These are phyloP conservation scores for Parauchenoglanis ngamensis DNA, from an alignment of 2,797 vertebrate genomes.

Conservation along the genomic window DNA sequence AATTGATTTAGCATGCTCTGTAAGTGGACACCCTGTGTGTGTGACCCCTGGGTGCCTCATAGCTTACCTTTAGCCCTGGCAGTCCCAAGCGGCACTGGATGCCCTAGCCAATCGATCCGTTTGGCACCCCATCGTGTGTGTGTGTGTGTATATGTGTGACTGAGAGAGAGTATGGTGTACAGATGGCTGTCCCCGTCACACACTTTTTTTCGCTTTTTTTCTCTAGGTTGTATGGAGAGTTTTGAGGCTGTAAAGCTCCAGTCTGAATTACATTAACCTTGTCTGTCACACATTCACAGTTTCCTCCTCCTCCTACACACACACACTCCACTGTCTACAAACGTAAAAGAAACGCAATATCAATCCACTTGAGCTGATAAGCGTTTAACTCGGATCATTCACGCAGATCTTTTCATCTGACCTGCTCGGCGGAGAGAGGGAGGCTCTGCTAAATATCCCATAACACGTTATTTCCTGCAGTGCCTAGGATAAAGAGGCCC, in stretches of 20 bases:
- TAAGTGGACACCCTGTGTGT: conserved; percentile 78
- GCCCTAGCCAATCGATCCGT: conserved; percentile 84
- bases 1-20: conserved; percentile 83
- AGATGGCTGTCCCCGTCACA: conserved; percentile 74
- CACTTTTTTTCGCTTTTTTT: conserved; percentile 53
- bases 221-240: conserved; percentile 67
- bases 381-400: conserved; percentile 67
- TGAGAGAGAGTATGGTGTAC: conserved; percentile 71
- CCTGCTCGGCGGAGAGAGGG: conserved; percentile 60
- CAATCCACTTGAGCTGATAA: conserved; percentile 66
- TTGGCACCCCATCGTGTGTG: conserved; percentile 68
- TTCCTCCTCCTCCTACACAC: conserved; percentile 70
- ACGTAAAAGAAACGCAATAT: conserved; percentile 58
- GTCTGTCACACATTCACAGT: conserved; percentile 76
- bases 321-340: conserved; percentile 4
- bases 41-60: conserved; percentile 73
- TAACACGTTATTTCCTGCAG: conserved; percentile 59
- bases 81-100: conserved; percentile 71
- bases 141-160: background rate
- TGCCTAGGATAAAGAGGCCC: conserved; percentile 54
- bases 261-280: conserved; percentile 78
- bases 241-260: conserved; percentile 69
- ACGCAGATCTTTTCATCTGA: conserved; percentile 67
- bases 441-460: conserved; percentile 58
- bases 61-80: conserved; percentile 54